Evolutionary conservation across 2,113 vertebrate species (phyloP), one percentile per base, ranked within the genome.

Genomic region (Protomyctophum bolini): DNA sequence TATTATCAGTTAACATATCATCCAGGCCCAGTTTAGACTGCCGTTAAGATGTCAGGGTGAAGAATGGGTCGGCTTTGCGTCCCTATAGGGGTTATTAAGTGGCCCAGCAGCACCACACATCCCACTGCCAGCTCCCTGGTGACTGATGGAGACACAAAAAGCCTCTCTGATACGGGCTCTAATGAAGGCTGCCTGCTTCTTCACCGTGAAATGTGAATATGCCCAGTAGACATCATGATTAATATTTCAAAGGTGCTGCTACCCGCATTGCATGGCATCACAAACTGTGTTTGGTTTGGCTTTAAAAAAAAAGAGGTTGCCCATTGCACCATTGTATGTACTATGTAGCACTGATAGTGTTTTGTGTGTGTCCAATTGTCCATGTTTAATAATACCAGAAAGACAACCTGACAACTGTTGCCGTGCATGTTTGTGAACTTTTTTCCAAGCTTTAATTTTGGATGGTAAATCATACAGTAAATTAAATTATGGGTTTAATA

Each of bases 71-170:
- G 69, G 33, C 66, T 33, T 64, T 68, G 70, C 50, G 2, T 83
- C 66, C 68, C 79, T 79, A 67, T 66, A 77, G 65, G 65, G 73
- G 77, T 88, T 88, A 88, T 87, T 87, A 87, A 87, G 75, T 73
- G 63, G 46, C 59, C 64, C 60, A 11, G 55, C 56, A 12, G 55
- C 56, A 51, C 68, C 75, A 70, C 72, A 52, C 72, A 21, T 71
- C 47, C 57, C 52, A 63, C 58, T 46, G 65, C 33, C 15, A 11
- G 65, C 28, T 83, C 65, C 68, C 62, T 8, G 33, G 61, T 67
- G 81, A 81, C 51, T 73, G 74, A 84, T 81, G 52, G 74, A 69
- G 71, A 70, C 33, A 65, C 71, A 64, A 29, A 76, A 82, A 48
- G 28, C 8, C 57, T 50, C 52, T 65, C 60, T 76, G 72, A 75